Conservation (phyloP, 2,888 invertebrate genomes). For the Liodrosophila aerea region DNA sequence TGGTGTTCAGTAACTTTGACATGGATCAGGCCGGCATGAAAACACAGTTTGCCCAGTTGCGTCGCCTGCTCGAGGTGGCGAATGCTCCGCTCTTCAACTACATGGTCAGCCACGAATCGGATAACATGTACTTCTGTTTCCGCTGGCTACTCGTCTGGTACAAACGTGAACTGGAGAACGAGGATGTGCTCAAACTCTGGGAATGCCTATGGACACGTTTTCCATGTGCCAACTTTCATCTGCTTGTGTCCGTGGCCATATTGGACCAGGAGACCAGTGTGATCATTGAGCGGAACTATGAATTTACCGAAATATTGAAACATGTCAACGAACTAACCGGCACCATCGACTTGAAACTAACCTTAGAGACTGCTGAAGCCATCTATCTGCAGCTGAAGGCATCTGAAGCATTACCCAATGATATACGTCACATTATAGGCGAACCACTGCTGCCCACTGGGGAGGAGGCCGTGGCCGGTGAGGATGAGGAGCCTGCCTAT, state of each 20-base stretch:
- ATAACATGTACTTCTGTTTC: conserved; percentile 99
- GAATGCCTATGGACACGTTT: conserved; percentile 97
- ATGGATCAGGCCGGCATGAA: conserved; percentile 99
- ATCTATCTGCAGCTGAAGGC: conserved; percentile 94
- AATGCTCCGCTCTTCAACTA: conserved; percentile 94
- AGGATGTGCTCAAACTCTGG: conserved; percentile 95
- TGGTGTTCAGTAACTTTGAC: conserved; percentile 95
- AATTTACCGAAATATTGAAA: conserved; percentile 97
- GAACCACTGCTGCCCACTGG: conserved; percentile 79
- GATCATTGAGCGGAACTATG: conserved; percentile 95
- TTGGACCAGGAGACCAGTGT: conserved; percentile 93
- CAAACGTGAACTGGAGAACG: conserved; percentile 95
- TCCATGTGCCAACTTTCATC: conserved; percentile 97
- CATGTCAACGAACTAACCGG: conserved; percentile 97
- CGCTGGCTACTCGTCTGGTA: conserved; percentile 98
- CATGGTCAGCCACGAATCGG: conserved; percentile 86
- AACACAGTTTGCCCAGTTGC: conserved; percentile 92
- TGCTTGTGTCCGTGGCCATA: conserved; percentile 96
- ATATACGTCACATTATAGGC: conserved; percentile 88
- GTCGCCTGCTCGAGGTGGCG: conserved; percentile 90
- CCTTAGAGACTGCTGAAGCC: conserved; percentile 93
- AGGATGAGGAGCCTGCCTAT: conserved; percentile 71
- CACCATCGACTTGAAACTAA: conserved; percentile 91
- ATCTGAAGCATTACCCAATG: conserved; percentile 87
- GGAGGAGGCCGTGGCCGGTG: conserved; percentile 27